Evolutionary conservation across 2,797 vertebrate species (phyloP).

Genomic region (Channa striata): DNA sequence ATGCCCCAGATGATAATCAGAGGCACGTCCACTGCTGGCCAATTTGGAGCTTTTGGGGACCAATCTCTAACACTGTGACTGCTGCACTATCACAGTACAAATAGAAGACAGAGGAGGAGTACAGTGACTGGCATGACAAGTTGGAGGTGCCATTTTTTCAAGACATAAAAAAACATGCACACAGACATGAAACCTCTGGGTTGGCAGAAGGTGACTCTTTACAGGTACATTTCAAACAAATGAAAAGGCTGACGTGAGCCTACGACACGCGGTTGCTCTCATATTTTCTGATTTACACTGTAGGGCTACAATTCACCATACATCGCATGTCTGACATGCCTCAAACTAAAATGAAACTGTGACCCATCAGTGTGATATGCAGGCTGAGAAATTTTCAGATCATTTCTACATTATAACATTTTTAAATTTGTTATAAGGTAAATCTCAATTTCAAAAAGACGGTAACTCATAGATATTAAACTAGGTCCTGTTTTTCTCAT

Average conservation of each 20-base stretch:
- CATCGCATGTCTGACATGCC: not conserved
- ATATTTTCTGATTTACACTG: not conserved
- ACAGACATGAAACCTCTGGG: too few relatives aligned
- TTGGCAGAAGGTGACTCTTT: too few relatives aligned
- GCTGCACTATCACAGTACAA: not conserved
- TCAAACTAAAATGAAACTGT: too few relatives aligned
- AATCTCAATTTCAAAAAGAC: not conserved
- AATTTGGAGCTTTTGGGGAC: not conserved
- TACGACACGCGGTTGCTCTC: not conserved
- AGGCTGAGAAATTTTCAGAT: not conserved
- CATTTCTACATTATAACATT: not conserved
- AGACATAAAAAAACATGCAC: not conserved
- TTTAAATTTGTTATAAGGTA: not conserved
- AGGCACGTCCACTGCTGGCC: not conserved
- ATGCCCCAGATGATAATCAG: not conserved
- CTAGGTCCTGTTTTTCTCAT: not conserved
- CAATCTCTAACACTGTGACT: too few relatives aligned
- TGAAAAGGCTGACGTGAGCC: too few relatives aligned
- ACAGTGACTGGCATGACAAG: not conserved
- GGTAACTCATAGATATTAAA: slow-evolving; percentile 17
- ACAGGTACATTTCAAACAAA: too few relatives aligned
- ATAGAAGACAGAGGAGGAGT: not conserved
- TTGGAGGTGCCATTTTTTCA: not conserved
- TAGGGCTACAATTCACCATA: not conserved
- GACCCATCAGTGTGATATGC: not conserved